phyloP scores from a whole-genome alignment of 2,888 invertebrate genomes.

The Heliconius ethilla region DNA sequence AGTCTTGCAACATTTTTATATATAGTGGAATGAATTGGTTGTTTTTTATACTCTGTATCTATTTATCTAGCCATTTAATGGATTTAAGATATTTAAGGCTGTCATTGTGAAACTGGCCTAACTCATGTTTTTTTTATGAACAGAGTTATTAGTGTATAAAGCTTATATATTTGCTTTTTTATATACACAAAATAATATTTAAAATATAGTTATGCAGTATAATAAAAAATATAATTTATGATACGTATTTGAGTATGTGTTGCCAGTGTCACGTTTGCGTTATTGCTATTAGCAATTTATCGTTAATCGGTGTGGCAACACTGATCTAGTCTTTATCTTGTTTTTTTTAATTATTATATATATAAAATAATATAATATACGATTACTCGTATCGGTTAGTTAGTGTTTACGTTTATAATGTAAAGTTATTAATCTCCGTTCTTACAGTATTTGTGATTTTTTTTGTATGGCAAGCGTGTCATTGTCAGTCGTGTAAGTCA shows the following conservation, averaged over 20 bases:
- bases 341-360: conserved; percentile 71
- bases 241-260: conserved; percentile 36
- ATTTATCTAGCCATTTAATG: neutral
- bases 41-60: neutral
- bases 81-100: conserved; percentile 1
- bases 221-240: conserved; percentile 2
- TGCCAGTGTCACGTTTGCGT: conserved; percentile 43
- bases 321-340: conserved; percentile 81
- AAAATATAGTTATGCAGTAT: neutral
- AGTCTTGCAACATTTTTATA: neutral
- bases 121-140: conserved; percentile 1
- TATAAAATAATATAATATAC: conserved; percentile 75
- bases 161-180: neutral
- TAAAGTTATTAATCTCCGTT: conserved; percentile 80
- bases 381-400: conserved; percentile 68
- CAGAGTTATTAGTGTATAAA: conserved; percentile 5
- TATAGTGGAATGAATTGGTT: neutral
- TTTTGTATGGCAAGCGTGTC: conserved; percentile 52
- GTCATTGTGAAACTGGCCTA: conserved; percentile 5
- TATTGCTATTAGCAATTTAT: conserved; percentile 71
- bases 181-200: neutral
- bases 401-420: conserved; percentile 79
- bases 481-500: conserved; percentile 47
- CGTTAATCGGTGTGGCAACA: conserved; percentile 79
- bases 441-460: conserved; percentile 79